phyloP scores from a whole-genome alignment of 2,888 invertebrate genomes.

The Acronicta leporina region DNA sequence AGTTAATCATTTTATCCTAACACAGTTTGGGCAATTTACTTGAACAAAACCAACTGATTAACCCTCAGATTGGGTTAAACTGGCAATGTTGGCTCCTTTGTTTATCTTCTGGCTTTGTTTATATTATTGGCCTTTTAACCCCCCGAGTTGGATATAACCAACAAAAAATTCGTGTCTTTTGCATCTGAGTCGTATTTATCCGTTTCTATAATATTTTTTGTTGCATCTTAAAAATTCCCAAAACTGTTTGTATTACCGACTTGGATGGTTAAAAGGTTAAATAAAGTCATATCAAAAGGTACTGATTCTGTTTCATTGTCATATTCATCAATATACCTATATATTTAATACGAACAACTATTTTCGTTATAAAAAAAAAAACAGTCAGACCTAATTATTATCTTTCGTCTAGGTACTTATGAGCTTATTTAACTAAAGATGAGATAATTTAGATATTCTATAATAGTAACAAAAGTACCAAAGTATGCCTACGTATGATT shows the following conservation, averaged over 20 bases:
- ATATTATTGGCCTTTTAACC: not conserved
- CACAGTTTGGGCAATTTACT: slow-evolving; percentile 8
- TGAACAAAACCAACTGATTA: slow-evolving; percentile 10
- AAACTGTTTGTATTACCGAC: too few species aligned
- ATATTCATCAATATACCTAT: too few species aligned
- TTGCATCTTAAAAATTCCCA: too few species aligned
- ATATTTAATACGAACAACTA: too few species aligned
- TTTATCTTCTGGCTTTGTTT: slow-evolving; percentile 1
- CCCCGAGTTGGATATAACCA: too few species aligned
- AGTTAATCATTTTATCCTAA: slow-evolving; percentile 33
- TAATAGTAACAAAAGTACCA: slow-evolving; percentile 7
- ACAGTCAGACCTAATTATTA: too few species aligned
- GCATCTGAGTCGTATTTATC: too few species aligned
- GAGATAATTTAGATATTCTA: not conserved
- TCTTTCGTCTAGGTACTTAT: not conserved
- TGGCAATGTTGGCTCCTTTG: not conserved
- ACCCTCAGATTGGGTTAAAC: slow-evolving; percentile 20
- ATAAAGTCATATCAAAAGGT: too few species aligned
- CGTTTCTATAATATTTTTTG: too few species aligned
- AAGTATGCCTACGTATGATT: not conserved
- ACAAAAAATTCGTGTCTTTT: not conserved
- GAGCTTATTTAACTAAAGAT: not conserved
- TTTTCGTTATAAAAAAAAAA: too few species aligned
- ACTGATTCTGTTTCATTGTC: too few species aligned
- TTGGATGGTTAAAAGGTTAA: too few species aligned